Evolutionary conservation across 2,113 vertebrate species (phyloP), one percentile per base, ranked within the genome.

Genomic region (Hepsetus odoe): DNA sequence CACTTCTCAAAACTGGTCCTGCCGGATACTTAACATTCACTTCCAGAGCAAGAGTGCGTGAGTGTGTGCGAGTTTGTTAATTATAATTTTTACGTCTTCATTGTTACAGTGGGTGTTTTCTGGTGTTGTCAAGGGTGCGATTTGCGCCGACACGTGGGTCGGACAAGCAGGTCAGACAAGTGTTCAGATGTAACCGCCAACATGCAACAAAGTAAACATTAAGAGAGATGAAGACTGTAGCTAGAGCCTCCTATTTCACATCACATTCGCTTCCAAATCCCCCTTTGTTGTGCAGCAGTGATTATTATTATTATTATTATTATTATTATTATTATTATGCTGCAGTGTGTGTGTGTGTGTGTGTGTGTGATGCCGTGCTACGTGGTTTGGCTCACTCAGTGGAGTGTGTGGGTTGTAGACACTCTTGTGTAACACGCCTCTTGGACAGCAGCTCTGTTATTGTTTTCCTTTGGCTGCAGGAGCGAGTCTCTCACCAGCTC

Each of bases 41-140:
- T 16, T 46, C 2, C 44, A 46, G 44, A 1, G 3, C 13, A 46
- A 1, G 1, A 9, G 2, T 46, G 49, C 22, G 49, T 5, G 1
- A 5, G 18, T 53, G 3, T 49, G 5, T 22, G 9, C 8, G 4
- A 0, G 1, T 53, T 22, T n/a, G 49, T 53, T 22, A 1, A n/a
- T n/a, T 5, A 8, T 3, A n/a, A 2, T 20, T 0, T 20, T 2
- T 18, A 7, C 16, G 46, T 49, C 2, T 76, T 42, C 66, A 56
- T 78, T 69, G 76, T 69, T 66, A 53, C 30, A 72, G 26, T 9
- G 28, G 30, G 59, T 28, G 33, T 66, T n/a, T n/a, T n/a, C n/a
- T n/a, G n/a, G n/a, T n/a, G n/a, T n/a, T n/a, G n/a, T n/a, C n/a
- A n/a, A n/a, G n/a, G n/a, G n/a, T n/a, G n/a, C n/a, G n/a, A n/a